Evolutionary conservation across 2,797 vertebrate species (phyloP), one percentile per base, ranked within the genome.

Genomic region (Paratrypauchen microcephalus): DNA sequence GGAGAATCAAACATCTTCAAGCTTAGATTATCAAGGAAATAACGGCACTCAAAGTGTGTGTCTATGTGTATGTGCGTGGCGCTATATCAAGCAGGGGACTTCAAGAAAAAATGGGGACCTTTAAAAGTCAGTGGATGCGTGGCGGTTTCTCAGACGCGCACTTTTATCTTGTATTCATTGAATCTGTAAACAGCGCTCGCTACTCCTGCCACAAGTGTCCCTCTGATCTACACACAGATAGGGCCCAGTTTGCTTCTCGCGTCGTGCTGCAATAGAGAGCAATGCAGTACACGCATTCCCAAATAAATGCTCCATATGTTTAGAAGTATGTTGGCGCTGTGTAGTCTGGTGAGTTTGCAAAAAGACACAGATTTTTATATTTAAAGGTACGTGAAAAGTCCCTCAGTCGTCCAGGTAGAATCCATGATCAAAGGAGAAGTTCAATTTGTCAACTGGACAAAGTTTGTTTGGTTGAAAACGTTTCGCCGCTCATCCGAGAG

Each of bases 141-240:
- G 74, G 79, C 83, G 67, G 73, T 90, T 91, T 92, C 80, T 84
- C 79, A 79, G 87, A 89, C 79, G 83, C 88, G 74, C 82, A 87
- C 89, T 91, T 92, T 92, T 88, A 91, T 90, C 91, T 91, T 78
- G 82, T 91, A 87, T 90, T 93, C 91, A 89, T 86, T 88, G 87
- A 89, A 88, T 92, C 75, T 90, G 90, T 90, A 92, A 92, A 92
- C 87, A 91, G 89, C 83, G 76, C 87, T 88, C 89, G 89, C 87
- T 87, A 66, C 83, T 88, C 83, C 84, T 88, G 89, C 86, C 89
- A 89, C 84, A 84, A 87, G 85, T 83, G 84, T 84, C 87, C 66
- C 85, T 91, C 83, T 89, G 88, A 91, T 91, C 85, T 83, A 79
- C 68, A 72, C 79, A 32, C 81, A 91, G 87, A 91, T 87, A 86